These are phyloP conservation scores for Isoperla grammatica DNA, from an alignment of 2,888 invertebrate species.

Conservation along the genomic window DNA sequence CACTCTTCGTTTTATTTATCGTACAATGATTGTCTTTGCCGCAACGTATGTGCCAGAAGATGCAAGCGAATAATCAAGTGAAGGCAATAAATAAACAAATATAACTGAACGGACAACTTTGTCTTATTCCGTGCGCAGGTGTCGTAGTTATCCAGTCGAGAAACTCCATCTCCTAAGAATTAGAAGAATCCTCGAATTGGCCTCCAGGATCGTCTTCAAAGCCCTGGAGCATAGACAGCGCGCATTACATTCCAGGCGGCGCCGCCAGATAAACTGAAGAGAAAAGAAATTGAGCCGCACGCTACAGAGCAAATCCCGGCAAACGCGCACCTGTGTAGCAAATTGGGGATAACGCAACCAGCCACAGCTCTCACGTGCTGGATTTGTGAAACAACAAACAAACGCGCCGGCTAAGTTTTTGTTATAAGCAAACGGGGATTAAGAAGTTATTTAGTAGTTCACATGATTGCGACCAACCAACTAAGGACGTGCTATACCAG, in stretches of 20 bases:
- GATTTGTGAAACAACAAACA: background rate
- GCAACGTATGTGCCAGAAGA: no score
- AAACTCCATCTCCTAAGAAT: background rate
- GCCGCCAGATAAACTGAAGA: background rate
- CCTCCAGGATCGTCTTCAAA: background rate
- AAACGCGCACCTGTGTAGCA: slow-evolving; percentile 10
- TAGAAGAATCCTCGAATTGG: slow-evolving; percentile 1
- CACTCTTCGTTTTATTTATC: no score
- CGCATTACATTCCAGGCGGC: slow-evolving; percentile 18
- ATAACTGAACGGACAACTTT: background rate
- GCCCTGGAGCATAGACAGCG: slow-evolving; percentile 17
- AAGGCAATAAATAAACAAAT: background rate
- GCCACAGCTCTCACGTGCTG: slow-evolving; percentile 1
- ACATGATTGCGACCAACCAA: background rate
- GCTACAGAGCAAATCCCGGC: background rate
- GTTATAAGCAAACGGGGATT: slow-evolving; percentile 11
- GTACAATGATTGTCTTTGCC: no score
- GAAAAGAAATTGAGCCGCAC: slow-evolving; percentile 9
- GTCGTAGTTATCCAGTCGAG: background rate
- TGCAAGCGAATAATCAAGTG: background rate
- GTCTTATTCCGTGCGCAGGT: background rate
- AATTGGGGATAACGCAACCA: slow-evolving; percentile 10
- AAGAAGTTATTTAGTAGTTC: slow-evolving; percentile 12
- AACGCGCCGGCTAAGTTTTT: slow-evolving; percentile 4
- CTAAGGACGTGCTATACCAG: background rate